Percentiles rank a stretch among this genome's conserved stretches.
These are phyloP conservation scores for Pammene fasciana DNA, from an alignment of 2,888 invertebrate genomes.

Conservation along the genomic window DNA sequence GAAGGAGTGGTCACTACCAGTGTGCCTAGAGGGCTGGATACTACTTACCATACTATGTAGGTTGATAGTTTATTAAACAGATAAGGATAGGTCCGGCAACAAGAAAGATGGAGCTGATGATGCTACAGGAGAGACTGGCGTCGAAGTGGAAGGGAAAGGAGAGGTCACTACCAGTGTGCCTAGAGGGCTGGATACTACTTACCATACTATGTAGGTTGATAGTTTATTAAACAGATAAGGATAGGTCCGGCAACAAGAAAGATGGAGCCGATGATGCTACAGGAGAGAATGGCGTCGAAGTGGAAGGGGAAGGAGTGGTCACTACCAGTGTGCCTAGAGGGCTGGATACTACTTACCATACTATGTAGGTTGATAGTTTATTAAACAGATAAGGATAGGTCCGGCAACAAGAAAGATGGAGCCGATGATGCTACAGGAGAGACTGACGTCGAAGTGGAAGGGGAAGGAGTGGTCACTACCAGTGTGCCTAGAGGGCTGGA, in stretches of 20 bases:
- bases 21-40: constrained; percentile 87
- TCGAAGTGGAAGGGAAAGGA: constrained; percentile 90
- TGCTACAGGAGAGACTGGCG: constrained; percentile 74
- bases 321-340: constrained; percentile 88
- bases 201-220: constrained; percentile 86
- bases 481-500: constrained; percentile 87
- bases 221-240: too few species aligned
- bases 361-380: constrained; percentile 80
- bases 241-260: constrained; percentile 72
- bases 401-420: constrained; percentile 70
- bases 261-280: constrained; percentile 73
- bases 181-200: constrained; percentile 88
- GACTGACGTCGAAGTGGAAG: constrained; percentile 75
- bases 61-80: too few species aligned
- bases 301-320: constrained; percentile 86
- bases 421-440: constrained; percentile 76
- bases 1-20: constrained; percentile 86
- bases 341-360: constrained; percentile 90
- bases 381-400: constrained; percentile 74
- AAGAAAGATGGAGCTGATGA: constrained; percentile 75
- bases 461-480: constrained; percentile 87
- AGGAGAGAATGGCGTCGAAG: constrained; percentile 67
- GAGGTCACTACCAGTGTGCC: constrained; percentile 86
- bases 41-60: constrained; percentile 90
- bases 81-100: constrained; percentile 71